Evolutionary conservation across 2,888 invertebrate genomes (phyloP).

Genomic region (Zele albiditarsus): DNA sequence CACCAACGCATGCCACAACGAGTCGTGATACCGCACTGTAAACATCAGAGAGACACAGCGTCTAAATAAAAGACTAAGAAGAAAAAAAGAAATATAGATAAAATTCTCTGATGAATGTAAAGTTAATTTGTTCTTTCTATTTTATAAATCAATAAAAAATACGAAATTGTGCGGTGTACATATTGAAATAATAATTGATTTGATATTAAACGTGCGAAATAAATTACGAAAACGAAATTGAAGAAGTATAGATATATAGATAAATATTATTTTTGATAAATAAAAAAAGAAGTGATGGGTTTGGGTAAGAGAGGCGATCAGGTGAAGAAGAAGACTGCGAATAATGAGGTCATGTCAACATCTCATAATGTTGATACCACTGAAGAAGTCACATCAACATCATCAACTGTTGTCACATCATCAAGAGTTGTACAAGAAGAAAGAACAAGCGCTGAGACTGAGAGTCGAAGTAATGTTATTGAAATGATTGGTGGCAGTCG

Average conservation of each 20-base stretch:
- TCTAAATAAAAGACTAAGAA: background rate
- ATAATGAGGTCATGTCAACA: constrained; percentile 41
- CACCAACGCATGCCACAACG: constrained; percentile 58
- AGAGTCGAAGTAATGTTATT: constrained; percentile 59
- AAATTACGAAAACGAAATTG: constrained; percentile 1
- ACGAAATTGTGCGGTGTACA: background rate
- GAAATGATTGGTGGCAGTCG: constrained; percentile 63
- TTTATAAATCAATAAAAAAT: background rate
- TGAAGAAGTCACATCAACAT: constrained; percentile 46
- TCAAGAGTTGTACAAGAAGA: constrained; percentile 64
- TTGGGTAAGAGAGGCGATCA: constrained; percentile 54
- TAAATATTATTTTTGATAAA: constrained; percentile 25
- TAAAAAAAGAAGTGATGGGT: constrained; percentile 51
- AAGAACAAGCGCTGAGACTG: constrained; percentile 56
- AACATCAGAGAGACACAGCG: constrained; percentile 50
- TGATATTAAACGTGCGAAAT: constrained; percentile 17
- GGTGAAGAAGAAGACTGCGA: constrained; percentile 47
- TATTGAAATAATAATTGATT: background rate
- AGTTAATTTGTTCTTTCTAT: background rate
- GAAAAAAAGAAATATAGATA: background rate
- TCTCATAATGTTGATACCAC: constrained; percentile 19
- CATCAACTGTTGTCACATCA: constrained; percentile 54
- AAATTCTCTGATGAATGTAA: constrained; percentile 6
- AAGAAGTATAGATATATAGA: background rate
- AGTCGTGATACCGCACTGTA: constrained; percentile 59